Evolutionary conservation across 2,113 vertebrate species (phyloP).

Genomic region (Aleadryas rufinucha): DNA sequence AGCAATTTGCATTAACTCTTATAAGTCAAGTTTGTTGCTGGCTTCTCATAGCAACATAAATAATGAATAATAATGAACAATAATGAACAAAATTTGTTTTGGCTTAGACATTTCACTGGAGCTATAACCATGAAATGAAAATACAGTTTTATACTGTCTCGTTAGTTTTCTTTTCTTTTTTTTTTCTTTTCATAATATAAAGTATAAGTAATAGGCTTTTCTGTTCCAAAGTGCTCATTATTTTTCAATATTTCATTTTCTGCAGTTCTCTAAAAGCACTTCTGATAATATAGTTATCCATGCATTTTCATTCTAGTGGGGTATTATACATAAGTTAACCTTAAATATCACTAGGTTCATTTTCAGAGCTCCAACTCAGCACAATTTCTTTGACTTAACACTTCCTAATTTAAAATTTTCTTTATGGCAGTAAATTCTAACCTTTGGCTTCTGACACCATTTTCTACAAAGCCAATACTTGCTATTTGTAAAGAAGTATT

Average conservation of each 20-base stretch:
- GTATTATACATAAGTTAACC: background rate
- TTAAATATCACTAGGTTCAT: background rate
- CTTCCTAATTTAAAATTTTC: background rate
- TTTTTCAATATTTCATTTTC: slow-evolving; percentile 27
- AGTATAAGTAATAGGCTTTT: slow-evolving; percentile 3
- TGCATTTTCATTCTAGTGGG: background rate
- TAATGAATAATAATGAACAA: slow-evolving; percentile 17
- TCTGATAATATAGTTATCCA: background rate
- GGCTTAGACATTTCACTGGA: slow-evolving; percentile 14
- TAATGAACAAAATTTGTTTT: slow-evolving; percentile 46
- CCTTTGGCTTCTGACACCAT: background rate
- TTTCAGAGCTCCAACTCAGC: background rate
- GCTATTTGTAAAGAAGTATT: background rate
- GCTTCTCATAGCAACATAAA: slow-evolving; percentile 39
- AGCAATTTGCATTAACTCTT: slow-evolving; percentile 21
- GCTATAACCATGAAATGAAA: slow-evolving; percentile 47
- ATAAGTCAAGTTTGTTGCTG: background rate
- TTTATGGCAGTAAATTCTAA: background rate
- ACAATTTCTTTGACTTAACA: background rate
- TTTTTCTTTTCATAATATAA: background rate
- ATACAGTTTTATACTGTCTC: background rate
- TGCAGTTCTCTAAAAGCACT: background rate
- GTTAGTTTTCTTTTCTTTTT: background rate
- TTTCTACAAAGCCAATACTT: background rate
- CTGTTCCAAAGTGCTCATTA: background rate